Base-by-base conservation (phyloP, 2,113 vertebrate species). In the Bujurquina vittata region DNA sequence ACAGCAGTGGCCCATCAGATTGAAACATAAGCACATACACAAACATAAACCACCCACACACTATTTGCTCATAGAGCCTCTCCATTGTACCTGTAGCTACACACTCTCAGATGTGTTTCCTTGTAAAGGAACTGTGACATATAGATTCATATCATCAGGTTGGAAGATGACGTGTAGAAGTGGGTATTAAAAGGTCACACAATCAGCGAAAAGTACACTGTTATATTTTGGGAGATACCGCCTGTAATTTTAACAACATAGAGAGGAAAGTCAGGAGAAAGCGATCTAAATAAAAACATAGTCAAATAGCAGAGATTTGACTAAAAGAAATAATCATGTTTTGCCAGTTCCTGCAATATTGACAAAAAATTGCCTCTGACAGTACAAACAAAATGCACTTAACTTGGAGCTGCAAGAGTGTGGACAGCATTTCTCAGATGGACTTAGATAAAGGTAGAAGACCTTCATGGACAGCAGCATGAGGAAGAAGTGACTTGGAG, bases 1-100 rank as follows among this genome's bases (percentile, higher is more conserved):
- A 88, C 82, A 79, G 83, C 85, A 72, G 75, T 40, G 60, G 88
- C 87, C 85, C 82, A 87, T 92, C 77, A 58, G 85, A 77, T 23
- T 63, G 80, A 89, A 80, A 86, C 84, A 89, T 81, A 59, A 82
- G 82, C 74, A 81, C 77, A 80, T 14, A 79, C 74, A 84, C 84
- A 90, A 86, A 86, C 87, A 87, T 79, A 82, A 74, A 87, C 83
- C 87, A 69, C 91, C 87, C 77, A 91, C 92, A 1, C 63, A 15
- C 43, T 79, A 67, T 75, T 80, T 86, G 76, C 62, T 85, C 55
- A 18, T 12, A 59, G 54, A 74, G 80, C 82, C 37, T 60, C 55
- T 23, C 11, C 57, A 75, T 69, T 87, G 65, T 79, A 60, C 62
- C 73, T 49, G 20, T 57, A 77, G 69, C 79, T 46, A 43, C 76